Conservation (phyloP, 1,140 invertebrate species). For the Drosophila busckii region DNA sequence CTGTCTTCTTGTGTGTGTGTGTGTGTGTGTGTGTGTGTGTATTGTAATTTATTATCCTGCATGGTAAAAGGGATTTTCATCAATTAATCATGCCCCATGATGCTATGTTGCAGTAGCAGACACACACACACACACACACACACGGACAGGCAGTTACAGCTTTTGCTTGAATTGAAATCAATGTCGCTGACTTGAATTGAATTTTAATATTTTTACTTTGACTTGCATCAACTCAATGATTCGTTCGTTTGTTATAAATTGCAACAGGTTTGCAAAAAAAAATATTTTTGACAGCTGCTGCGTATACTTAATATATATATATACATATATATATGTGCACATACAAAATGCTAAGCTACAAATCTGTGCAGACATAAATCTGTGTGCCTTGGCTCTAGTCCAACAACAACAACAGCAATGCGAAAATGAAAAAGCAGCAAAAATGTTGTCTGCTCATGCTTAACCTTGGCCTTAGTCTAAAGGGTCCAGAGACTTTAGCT, state of each 20-base stretch:
- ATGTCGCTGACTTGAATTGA: constrained; percentile 4
- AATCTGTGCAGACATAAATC: no score
- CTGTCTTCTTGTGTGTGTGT: constrained; percentile 8
- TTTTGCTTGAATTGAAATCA: not conserved
- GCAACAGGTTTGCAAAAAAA: no score
- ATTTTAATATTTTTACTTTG: no score
- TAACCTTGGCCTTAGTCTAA: not conserved
- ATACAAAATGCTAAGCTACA: no score
- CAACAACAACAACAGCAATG: not conserved
- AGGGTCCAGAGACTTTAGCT: not conserved
- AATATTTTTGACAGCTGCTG: no score
- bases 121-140: constrained; percentile 5
- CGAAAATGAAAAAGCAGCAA: no score
- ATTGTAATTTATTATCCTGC: constrained; percentile 76
- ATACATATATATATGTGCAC: no score
- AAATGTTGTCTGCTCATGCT: no score
- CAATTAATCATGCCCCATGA: constrained; percentile 76
- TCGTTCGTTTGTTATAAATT: no score
- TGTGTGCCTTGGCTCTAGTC: constrained; percentile 1
- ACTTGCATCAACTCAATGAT: no score
- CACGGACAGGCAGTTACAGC: not conserved
- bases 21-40: constrained; percentile 27
- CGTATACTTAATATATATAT: no score
- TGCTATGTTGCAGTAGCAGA: constrained; percentile 57
- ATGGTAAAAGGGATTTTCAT: constrained; percentile 75